Base-by-base conservation (phyloP, 1,140 invertebrate species). In the Hypsibius dujardini region DNA sequence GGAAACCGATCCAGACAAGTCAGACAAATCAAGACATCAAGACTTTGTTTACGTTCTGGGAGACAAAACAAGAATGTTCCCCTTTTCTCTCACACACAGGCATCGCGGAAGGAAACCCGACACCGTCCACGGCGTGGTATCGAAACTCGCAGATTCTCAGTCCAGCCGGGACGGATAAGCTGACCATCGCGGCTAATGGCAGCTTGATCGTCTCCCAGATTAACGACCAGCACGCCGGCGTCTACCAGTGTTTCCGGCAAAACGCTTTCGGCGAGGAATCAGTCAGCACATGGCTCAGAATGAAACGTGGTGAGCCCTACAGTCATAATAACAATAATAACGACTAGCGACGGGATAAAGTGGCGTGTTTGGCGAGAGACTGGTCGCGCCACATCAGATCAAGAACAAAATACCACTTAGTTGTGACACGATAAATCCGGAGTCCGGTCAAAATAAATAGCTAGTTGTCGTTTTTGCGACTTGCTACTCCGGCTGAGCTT, bases 181-280 rank as follows among this genome's bases (percentile, higher is more conserved):
- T 87, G 76, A 77, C 83, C 40, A 81, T 89, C 59, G 83, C 87
- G 75, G 85, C 88, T 73, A 88, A 92, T 79, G 88, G 90, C 70
- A 87, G 89, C 1, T 78, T 95, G 69, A 82, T 86, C 45, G 90
- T 97, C 74, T 87, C 86, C 76, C 87, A 87, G 76, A 81, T 97
- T 46, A 84, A 86, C 74, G 86, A 90, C 77, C 85, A 86, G 73
- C 91, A 97, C 80, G 87, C 89, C 72, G 94, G 92, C 56, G 90
- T 96, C 83, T 96, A 91, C 78, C 94, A 97, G 77, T 98, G 95
- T 79, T 86, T 95, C 74, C 92, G 90, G 0, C 83, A 80, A 47
- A 95, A 94, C 77, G 85, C 87, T 75, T 93, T 88, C 1, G 94
- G 94, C 12, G 88, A 93, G 79, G 86, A 87, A 42, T 92, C 89